Evolutionary conservation across 2,113 vertebrate genomes (phyloP), one percentile per base, ranked within the genome.

Genomic region (Nerophis ophidion): DNA sequence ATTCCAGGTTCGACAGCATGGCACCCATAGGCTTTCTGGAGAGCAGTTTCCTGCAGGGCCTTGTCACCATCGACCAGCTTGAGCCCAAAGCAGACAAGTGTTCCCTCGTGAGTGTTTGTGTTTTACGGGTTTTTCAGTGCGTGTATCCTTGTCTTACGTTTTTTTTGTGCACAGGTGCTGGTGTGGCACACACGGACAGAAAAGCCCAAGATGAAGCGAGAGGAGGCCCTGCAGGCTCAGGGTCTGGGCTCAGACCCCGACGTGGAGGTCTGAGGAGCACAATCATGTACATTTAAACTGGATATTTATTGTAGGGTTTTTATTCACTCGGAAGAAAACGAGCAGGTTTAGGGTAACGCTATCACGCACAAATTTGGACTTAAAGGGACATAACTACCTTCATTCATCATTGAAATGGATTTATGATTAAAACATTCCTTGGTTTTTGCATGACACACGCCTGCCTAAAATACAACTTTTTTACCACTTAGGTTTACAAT

Each of bases 111-210:
- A 15, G 65, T 14, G 16, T 57, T 1, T 45, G 3, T 42, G 5
- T 6, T n/a, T 4, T 33, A 17, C 4, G 0, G 7, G 6, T 1
- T 16, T 13, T 4, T 26, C 11, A 19, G 5, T 15, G 9, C 6
- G 8, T 42, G 8, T 19, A 49, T 49, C 10, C n/a, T 38, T n/a
- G 15, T 40, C 53, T 7, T 16, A 3, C 42, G 17, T 7, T 50
- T 11, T 38, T 42, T 47, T 36, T 38, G n/a, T 45, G 26, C 55
- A 71, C 12, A 96, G 94, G 91, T 96, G 50, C 84, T 95, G 70
- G 94, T 96, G 53, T 96, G 94, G 94, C 94, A 96, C 58, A 96
- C 94, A 0, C 87, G 94, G 16, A 94, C 93, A 0, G 94, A 96
- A 87, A 95, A 94, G 58, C 94, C 94, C 42, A 96, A 95, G 85